Evolutionary conservation across 2,888 invertebrate species (phyloP), one percentile per base, ranked within the genome.

Genomic region (Drosophila heteroneura): DNA sequence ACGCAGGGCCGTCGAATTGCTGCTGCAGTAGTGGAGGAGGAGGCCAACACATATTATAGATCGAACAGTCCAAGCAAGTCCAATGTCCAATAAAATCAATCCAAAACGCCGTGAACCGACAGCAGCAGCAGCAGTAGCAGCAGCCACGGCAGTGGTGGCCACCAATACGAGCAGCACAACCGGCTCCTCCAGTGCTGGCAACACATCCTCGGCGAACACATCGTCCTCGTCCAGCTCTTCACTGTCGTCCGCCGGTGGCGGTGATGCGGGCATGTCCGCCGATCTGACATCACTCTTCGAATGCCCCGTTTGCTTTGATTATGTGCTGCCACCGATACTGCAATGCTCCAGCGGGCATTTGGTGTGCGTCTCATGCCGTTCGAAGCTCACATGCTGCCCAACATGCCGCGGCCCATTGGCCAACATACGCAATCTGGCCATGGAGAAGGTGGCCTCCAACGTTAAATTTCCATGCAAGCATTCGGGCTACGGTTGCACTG

Each of bases 381-480:
- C 99, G 67, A 99, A 99, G 94, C 95, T 99, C 79, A 97, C 97
- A 80, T 98, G 98, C 94, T 99, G 99, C 94, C 99, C 99, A 53
- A 99, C 99, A 74, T 99, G 99, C 93, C 96, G 99, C 78, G 99
- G 99, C 73, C 98, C 99, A 41, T 95, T 99, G 92, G 97, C 97
- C 94, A 99, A 99, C 94, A 99, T 99, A 90, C 96, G 99, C 81
- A 99, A 99, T 94, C 95, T 99, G 92, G 99, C 99, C 39, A 99
- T 99, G 99, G 99, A 99, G 93, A 99, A 99, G 94, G 99, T 99
- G 44, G 99, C 99, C 49, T 97, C 97, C 89, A 99, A 98, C 90
- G 98, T 99, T 56, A 97, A 98, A 96, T 99, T 99, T 92, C 99
- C 99, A 1, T 99, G 99, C 94, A 99, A 99, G 94, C 99, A 99